These are phyloP conservation scores for Drosophila carrolli DNA, from an alignment of 1,140 invertebrate species.

Conservation along the genomic window DNA sequence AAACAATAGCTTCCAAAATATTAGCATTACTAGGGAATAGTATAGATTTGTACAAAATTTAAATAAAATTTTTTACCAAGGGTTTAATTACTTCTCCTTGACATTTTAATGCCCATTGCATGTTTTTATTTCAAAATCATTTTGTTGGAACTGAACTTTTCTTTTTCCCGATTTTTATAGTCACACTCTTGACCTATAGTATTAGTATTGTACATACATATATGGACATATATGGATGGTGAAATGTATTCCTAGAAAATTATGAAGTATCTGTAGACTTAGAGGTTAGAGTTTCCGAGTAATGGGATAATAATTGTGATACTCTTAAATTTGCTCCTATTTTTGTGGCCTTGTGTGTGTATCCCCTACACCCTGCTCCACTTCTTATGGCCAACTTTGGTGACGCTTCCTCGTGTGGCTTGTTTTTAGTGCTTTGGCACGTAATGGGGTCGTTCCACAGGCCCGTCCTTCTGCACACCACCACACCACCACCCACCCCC, in stretches of 20 bases:
- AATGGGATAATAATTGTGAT: too few species aligned
- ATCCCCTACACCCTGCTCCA: neutral
- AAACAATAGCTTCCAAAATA: conserved; percentile 17
- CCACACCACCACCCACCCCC: conserved; percentile 6
- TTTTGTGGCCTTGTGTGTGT: neutral
- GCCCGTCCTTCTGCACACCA: conserved; percentile 20
- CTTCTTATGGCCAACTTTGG: conserved; percentile 23
- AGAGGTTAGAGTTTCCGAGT: too few species aligned
- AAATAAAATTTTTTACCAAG: neutral
- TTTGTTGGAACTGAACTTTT: too few species aligned
- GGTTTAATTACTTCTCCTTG: too few species aligned
- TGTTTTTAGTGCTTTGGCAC: conserved; percentile 81
- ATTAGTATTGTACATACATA: neutral
- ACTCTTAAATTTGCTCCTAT: neutral
- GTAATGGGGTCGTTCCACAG: conserved; percentile 71
- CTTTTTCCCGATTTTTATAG: too few species aligned
- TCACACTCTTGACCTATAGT: neutral
- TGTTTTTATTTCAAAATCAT: neutral
- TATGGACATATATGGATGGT: too few species aligned
- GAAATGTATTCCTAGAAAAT: too few species aligned
- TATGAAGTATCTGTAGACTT: too few species aligned
- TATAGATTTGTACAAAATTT: neutral
- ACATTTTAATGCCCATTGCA: too few species aligned
- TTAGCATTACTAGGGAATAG: conserved; percentile 4
- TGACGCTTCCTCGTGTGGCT: conserved; percentile 63